A percentile compares a stretch with the other conserved stretches of the same genome.
phyloP scores from a whole-genome alignment of 1,140 invertebrate species.

The Trinorchestia longiramus region DNA sequence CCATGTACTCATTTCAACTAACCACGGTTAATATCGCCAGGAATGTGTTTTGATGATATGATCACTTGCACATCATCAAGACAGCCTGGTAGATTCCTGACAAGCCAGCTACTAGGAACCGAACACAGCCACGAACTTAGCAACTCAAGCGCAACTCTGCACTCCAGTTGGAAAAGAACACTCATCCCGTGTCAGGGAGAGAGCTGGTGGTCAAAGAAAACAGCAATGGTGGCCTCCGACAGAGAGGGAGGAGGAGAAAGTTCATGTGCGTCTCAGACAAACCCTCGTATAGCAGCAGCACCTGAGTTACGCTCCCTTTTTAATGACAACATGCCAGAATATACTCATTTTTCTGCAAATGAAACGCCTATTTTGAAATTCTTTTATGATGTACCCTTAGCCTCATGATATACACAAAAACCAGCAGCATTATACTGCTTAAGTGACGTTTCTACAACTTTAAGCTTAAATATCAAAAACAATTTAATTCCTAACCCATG shows the following conservation, averaged over 20 bases:
- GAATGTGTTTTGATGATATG: no score
- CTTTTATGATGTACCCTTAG: background rate
- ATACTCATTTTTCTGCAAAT: background rate
- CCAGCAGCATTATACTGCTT: background rate
- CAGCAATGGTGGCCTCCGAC: background rate
- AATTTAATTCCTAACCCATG: no score
- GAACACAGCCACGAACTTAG: no score
- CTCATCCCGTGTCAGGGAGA: background rate
- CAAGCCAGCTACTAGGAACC: no score
- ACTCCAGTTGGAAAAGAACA: background rate
- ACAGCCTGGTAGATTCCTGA: no score
- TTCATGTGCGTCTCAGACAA: background rate
- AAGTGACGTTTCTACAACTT: background rate
- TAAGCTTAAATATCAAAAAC: no score
- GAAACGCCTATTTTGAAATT: background rate
- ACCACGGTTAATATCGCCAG: background rate
- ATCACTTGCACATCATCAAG: no score
- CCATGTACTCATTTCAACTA: background rate
- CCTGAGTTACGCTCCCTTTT: background rate
- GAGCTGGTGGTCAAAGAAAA: background rate
- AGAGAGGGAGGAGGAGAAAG: background rate
- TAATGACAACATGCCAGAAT: no score
- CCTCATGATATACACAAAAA: background rate
- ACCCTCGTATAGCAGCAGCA: background rate
- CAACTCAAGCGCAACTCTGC: no score